Evolutionary conservation across 2,113 vertebrate species (phyloP).

Genomic region (Strigops habroptila): DNA sequence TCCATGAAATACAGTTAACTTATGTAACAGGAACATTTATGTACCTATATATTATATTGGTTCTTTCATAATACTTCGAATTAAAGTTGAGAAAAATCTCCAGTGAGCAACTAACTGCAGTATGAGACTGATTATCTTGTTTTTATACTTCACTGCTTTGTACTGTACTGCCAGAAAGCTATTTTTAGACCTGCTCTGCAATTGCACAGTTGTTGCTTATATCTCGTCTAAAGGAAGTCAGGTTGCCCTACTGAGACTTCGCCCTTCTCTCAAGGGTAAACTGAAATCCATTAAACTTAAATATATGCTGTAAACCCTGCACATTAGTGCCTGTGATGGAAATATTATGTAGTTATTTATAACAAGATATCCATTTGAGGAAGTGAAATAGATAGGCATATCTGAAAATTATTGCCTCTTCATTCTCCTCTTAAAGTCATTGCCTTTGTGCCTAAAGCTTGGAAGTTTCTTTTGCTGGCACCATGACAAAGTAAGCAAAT

Average conservation of each 20-base stretch:
- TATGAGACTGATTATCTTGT: background rate
- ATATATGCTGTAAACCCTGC: background rate
- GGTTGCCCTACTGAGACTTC: slow-evolving; percentile 17
- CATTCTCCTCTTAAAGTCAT: background rate
- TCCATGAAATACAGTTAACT: background rate
- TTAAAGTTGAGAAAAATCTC: slow-evolving; percentile 1
- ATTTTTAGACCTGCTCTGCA: slow-evolving; percentile 49
- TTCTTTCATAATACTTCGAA: background rate
- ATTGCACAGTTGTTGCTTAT: slow-evolving; percentile 22
- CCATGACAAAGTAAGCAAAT: background rate
- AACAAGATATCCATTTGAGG: background rate
- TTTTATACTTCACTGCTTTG: slow-evolving; percentile 41
- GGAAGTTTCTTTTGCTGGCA: background rate
- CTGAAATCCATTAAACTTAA: slow-evolving; percentile 31
- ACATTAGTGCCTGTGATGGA: background rate
- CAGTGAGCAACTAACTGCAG: background rate
- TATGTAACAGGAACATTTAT: background rate
- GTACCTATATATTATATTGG: background rate
- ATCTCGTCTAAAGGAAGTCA: slow-evolving; percentile 13
- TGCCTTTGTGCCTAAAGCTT: background rate
- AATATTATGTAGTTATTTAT: slow-evolving; percentile 19
- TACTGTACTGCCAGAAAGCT: slow-evolving; percentile 14
- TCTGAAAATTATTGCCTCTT: background rate
- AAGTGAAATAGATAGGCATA: background rate
- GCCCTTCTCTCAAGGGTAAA: slow-evolving; percentile 53